Evolutionary conservation across 2,113 vertebrate genomes (phyloP), one percentile per base, ranked within the genome.

Genomic region (Nannobrachium achirus): DNA sequence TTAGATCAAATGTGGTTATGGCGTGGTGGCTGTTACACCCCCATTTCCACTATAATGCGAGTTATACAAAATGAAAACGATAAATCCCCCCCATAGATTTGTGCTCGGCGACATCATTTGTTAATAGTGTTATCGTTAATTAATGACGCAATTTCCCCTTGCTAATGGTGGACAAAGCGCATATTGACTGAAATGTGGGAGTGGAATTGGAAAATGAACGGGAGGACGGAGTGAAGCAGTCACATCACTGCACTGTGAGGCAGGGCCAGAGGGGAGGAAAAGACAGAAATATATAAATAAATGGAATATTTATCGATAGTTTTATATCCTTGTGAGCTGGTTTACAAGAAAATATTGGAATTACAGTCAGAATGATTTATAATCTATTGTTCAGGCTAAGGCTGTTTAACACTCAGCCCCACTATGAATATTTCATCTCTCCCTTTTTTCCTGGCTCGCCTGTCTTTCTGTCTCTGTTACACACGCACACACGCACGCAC

Each of bases 361-460:
- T 91, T 90, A 86, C 80, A 89, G 78, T 87, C 81, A 78, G 53
- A 79, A 81, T 90, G 87, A 92, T 91, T 89, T 90, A 91, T 87
- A 74, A 75, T 85, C 77, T 79, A 80, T 87, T 90, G 79, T 89
- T 88, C 71, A 56, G 66, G 73, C 76, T 74, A 62, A 82, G 83
- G 79, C 75, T 85, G 78, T 86, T 89, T 83, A 86, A 86, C 78
- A 82, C 71, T 50, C 71, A 65, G 73, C 66, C 49, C 58, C 71
- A 71, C 67, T 15, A 75, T 88, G 81, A 85, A 90, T 90, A 89
- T 88, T 88, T 92, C 86, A 64, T 61, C 20, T 66, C 65, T 56
- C 19, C 40, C 15, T 8, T 44, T 16, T 7, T 8, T 11, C 39
- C 16, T 44, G 5, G 49, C 42, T 61, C 10, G n/a, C 33, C 56